phyloP scores from a whole-genome alignment of 2,888 invertebrate genomes.

The Lasioglossum lativentre region DNA sequence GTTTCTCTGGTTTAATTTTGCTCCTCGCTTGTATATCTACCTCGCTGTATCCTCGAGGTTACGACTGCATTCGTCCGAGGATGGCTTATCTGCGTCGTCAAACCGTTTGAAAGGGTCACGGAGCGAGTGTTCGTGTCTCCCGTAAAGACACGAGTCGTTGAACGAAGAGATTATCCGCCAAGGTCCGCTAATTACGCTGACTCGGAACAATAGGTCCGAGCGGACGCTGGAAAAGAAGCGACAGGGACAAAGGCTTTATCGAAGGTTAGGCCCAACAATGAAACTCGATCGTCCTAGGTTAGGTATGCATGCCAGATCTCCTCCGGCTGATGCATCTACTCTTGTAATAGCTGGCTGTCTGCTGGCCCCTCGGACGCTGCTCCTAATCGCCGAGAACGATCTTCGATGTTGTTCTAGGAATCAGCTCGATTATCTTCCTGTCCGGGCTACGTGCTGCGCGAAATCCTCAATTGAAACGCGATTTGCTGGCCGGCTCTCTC shows the following conservation, averaged over 20 bases:
- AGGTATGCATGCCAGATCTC: constrained; percentile 53
- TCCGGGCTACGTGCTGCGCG: constrained; percentile 1
- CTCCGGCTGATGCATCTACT: constrained; percentile 40
- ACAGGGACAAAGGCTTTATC: constrained; percentile 68
- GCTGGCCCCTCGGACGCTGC: constrained; percentile 17
- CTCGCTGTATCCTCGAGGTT: background rate
- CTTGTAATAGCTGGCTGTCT: constrained; percentile 52
- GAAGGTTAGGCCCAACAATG: constrained; percentile 65
- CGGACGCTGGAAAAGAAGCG: constrained; percentile 44
- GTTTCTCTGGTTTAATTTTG: background rate
- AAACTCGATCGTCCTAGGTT: constrained; percentile 66
- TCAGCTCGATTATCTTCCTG: constrained; percentile 35
- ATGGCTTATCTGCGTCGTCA: constrained; percentile 39
- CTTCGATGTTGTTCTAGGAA: constrained; percentile 55
- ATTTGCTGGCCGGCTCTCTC: background rate
- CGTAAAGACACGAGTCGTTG: constrained; percentile 56
- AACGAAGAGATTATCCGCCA: constrained; percentile 64
- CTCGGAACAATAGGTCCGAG: constrained; percentile 65
- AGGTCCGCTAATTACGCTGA: constrained; percentile 68
- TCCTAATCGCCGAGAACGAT: constrained; percentile 38
- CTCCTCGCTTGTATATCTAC: no score
- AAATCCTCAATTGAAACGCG: constrained; percentile 25
- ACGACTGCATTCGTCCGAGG: constrained; percentile 34
- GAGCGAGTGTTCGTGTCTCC: constrained; percentile 54
- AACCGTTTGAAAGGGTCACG: constrained; percentile 43